A percentile compares a stretch with the other conserved stretches of the same genome.
Evolutionary conservation across 1,140 invertebrate genomes (phyloP).

Genomic region (Calliphora vicina): DNA sequence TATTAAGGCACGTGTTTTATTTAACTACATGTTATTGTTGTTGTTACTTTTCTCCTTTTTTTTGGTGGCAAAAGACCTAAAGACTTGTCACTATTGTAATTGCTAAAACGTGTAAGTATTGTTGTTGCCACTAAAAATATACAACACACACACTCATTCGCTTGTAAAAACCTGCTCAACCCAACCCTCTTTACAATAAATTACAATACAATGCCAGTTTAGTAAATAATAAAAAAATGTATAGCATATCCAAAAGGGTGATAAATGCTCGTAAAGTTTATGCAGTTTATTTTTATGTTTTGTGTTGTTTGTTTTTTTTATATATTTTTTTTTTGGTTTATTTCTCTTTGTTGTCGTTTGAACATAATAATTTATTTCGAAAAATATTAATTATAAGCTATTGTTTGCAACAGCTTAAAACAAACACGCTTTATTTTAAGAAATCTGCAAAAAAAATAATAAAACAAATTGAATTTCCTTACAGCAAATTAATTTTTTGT

Average conservation of each 20-base stretch:
- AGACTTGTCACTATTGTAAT: not conserved
- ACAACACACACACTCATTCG: too few species aligned
- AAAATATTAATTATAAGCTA: not conserved
- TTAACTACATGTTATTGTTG: not conserved
- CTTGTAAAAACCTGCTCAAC: too few species aligned
- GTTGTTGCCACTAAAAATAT: too few species aligned
- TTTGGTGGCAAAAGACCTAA: not conserved
- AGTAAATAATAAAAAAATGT: not conserved
- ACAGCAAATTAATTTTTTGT: not conserved
- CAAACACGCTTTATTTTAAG: not conserved
- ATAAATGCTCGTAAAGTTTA: not conserved
- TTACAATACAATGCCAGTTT: not conserved
- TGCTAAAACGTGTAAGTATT: not conserved
- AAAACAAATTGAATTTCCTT: not conserved
- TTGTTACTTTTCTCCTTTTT: too few species aligned
- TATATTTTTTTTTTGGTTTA: not conserved
- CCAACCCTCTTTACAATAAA: too few species aligned
- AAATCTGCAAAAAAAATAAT: not conserved
- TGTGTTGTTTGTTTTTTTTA: too few species aligned
- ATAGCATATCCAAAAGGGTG: not conserved
- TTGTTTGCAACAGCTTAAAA: not conserved
- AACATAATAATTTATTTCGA: not conserved
- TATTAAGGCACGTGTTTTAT: not conserved
- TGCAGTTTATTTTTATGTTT: not conserved
- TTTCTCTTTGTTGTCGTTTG: not conserved